Conservation (phyloP, 1,140 invertebrate species). For the Drosophila jambulina region DNA sequence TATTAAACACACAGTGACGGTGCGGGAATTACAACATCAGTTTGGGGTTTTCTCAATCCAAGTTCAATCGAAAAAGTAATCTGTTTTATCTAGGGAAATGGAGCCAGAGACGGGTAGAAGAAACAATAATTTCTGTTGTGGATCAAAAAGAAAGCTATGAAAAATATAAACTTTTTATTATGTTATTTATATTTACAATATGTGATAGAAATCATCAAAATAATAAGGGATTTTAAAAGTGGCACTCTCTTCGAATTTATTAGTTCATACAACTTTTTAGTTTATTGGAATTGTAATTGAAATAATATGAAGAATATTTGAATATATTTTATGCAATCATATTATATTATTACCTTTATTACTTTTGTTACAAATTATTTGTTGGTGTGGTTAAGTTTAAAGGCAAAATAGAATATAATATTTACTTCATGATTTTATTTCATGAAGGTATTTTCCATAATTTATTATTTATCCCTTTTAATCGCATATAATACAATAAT, state of each 20-base stretch:
- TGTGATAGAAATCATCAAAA: no score
- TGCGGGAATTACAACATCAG: conserved; percentile 3
- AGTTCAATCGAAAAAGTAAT: neutral
- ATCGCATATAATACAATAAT: neutral
- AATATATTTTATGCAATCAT: neutral
- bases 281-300: neutral
- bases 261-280: neutral
- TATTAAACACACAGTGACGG: neutral
- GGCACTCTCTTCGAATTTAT: neutral
- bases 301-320: neutral
- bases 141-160: neutral
- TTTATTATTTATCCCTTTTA: neutral
- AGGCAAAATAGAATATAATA: neutral
- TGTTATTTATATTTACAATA: neutral
- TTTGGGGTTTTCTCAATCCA: neutral
- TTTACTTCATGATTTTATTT: no score
- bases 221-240: neutral
- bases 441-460: no score
- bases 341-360: neutral
- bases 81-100: neutral
- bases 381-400: neutral
- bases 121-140: neutral
- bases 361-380: neutral
- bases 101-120: neutral
- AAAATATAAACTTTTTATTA: neutral